Evolutionary conservation across 1,140 invertebrate genomes (phyloP), one percentile per base, ranked within the genome.

Genomic region (Nautilus pompilius): DNA sequence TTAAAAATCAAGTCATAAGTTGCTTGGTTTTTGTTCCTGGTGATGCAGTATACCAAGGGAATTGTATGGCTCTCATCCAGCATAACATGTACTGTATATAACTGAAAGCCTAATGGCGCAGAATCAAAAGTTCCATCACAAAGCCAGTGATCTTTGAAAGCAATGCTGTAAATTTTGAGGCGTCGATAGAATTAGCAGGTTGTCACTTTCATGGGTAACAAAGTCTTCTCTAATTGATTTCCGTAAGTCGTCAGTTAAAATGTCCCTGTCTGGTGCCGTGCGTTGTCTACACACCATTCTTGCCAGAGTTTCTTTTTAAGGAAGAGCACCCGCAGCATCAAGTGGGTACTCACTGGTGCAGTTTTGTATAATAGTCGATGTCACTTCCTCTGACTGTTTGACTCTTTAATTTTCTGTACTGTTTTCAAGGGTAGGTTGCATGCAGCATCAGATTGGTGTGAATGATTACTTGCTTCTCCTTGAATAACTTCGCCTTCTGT

Each of bases 1-100:
- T 49, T 49, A 49, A 49, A 49, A 49, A 49, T 49, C 48, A 49
- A 49, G 20, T 49, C 48, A 49, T 49, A 49, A 49, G 48, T 49
- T 49, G 20, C 36, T 49, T 49, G 48, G 48, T 49, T 49, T 49
- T 49, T 2, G 20, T 49, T 49, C 48, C 20, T 49, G n/a, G 48
- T 22, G 48, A 49, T 49, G 48, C 48, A 49, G 20, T 2, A 49
- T 49, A 49, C 1, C 1, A 49, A 49, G 20, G 48, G 48, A 49
- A 49, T 20, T 49, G 48, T 49, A 49, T 41, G 36, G 36, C n/a
- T 49, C 48, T 49, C 2, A 49, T 2, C 48, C 48, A 49, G 20
- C 20, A 49, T 13, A 2, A 49, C 48, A 22, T 49, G 1, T 22
- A 49, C 20, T 49, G 48, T 49, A 49, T 49, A 49, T 22, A 49